A percentile compares a stretch with the other conserved stretches of the same genome.
Evolutionary conservation across 1,140 invertebrate genomes (phyloP).

Genomic region (Lepidurus packardi): DNA sequence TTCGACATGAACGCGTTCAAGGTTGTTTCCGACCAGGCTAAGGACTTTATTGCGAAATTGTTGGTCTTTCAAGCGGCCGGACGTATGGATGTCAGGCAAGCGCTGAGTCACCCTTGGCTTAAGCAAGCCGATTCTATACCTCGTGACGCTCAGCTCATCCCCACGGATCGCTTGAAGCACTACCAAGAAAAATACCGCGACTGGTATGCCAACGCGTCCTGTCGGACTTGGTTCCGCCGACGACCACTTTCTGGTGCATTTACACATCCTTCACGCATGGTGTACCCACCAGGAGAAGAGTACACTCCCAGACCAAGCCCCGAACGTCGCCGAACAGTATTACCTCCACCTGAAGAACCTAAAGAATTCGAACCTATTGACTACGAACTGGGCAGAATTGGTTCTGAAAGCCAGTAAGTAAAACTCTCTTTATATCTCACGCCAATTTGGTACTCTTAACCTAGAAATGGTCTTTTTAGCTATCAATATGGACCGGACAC

Average conservation of each 20-base stretch:
- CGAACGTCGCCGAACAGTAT: conserved; percentile 30
- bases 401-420: conserved; percentile 81
- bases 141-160: conserved; percentile 27
- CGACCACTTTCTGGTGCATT: conserved; percentile 72
- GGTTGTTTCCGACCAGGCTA: conserved; percentile 68
- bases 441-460: not conserved
- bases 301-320: conserved; percentile 46
- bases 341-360: conserved; percentile 51
- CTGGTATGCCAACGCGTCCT: conserved; percentile 73
- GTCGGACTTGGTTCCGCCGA: conserved; percentile 74
- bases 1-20: conserved; percentile 45
- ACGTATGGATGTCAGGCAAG: conserved; percentile 68
- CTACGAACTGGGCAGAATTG: conserved; percentile 71
- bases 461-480: conserved; percentile 48
- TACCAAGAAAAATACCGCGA: conserved; percentile 40
- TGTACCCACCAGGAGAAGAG: conserved; percentile 76
- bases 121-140: conserved; percentile 41
- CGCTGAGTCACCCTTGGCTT: conserved; percentile 84
- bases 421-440: not conserved
- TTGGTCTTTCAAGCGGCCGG: conserved; percentile 65
- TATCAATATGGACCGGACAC: conserved; percentile 95
- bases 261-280: conserved; percentile 86
- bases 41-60: conserved; percentile 80
- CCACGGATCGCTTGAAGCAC: conserved; percentile 39
- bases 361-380: conserved; percentile 62